These are phyloP conservation scores for Acanthosepion pharaonis DNA, from an alignment of 2,888 invertebrate genomes.

Conservation along the genomic window DNA sequence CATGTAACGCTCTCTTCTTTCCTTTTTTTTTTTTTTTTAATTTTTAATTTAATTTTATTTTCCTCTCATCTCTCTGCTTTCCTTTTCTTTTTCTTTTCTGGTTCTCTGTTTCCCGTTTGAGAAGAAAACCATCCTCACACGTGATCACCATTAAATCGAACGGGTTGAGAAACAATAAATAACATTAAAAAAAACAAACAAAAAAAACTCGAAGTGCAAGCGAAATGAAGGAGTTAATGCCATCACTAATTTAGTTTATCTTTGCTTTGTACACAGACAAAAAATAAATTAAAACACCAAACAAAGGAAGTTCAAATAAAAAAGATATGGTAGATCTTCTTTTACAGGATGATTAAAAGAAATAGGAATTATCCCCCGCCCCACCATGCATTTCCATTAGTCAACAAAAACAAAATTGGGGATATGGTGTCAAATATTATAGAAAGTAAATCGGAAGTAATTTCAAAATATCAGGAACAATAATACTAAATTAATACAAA, in stretches of 20 bases:
- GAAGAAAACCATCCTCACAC: constrained; percentile 1
- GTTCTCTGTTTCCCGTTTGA: not conserved
- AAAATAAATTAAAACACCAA: not conserved
- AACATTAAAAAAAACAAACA: not conserved
- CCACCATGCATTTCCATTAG: not conserved
- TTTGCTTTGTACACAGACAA: not conserved
- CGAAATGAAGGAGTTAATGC: not conserved
- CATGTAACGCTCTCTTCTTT: not conserved
- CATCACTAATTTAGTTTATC: constrained; percentile 11
- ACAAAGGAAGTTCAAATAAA: not conserved
- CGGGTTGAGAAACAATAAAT: constrained; percentile 10
- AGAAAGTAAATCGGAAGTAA: not conserved
- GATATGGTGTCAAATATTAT: not conserved
- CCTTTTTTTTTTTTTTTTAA: not conserved
- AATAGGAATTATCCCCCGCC: not conserved
- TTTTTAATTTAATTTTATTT: not conserved
- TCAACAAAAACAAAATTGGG: not conserved
- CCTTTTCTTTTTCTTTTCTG: not conserved
- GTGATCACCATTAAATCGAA: constrained; percentile 33
- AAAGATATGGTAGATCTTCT: not conserved
- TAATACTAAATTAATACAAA: not conserved
- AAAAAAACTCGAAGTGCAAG: not conserved
- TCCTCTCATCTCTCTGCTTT: not conserved
- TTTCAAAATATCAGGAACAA: not conserved
- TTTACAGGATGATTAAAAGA: not conserved